phyloP scores from a whole-genome alignment of 2,113 vertebrate genomes.

The Corapipo altera region DNA sequence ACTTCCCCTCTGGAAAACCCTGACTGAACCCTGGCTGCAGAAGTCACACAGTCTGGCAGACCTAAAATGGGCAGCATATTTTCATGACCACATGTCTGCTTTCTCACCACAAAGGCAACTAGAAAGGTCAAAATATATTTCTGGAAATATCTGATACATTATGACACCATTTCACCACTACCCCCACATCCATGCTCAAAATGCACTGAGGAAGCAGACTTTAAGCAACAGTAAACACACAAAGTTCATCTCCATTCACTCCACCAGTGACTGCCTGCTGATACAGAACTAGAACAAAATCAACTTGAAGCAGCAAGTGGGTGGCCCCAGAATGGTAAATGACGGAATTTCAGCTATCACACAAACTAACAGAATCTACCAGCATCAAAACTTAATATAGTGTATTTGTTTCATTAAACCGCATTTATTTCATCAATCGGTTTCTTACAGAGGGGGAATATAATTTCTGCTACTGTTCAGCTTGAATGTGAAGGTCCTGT shows the following conservation, averaged over 20 bases:
- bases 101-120: neutral
- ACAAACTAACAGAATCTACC: neutral
- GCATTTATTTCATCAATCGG: neutral
- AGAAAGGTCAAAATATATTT: constrained; percentile 47
- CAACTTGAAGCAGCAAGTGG: neutral
- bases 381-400: neutral
- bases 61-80: constrained; percentile 24
- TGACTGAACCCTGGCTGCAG: neutral
- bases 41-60: neutral
- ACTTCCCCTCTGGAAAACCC: constrained; percentile 50
- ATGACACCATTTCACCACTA: neutral
- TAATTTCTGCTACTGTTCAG: neutral
- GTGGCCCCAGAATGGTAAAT: neutral
- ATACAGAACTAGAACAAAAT: neutral
- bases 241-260: neutral
- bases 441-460: neutral
- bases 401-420: neutral
- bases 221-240: neutral
- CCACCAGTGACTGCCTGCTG: neutral
- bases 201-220: neutral
- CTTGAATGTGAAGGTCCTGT: neutral
- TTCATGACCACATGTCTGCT: neutral
- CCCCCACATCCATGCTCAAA: neutral
- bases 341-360: neutral
- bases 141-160: neutral